These are phyloP conservation scores for Rhingia rostrata DNA, from an alignment of 2,888 invertebrate genomes.

Conservation along the genomic window DNA sequence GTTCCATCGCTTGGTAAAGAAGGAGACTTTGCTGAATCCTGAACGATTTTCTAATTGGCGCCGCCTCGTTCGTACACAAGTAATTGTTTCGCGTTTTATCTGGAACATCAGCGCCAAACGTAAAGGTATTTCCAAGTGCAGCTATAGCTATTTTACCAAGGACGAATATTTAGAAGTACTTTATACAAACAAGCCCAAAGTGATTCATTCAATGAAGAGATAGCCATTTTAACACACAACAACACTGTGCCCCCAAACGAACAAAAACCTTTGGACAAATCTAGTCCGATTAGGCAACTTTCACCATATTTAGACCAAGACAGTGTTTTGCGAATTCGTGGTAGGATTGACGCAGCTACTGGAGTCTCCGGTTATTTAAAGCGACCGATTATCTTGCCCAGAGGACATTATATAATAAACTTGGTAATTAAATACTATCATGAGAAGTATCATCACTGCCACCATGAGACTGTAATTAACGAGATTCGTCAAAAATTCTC, in stretches of 20 bases:
- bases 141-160: not conserved
- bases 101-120: no score
- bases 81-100: no score
- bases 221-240: not conserved
- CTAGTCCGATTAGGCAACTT: not conserved
- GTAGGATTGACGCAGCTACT: constrained; percentile 28
- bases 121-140: not conserved
- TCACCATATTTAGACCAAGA: not conserved
- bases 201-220: not conserved
- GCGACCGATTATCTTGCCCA: constrained; percentile 55
- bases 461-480: constrained; percentile 53
- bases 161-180: not conserved
- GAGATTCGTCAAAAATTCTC: constrained; percentile 54
- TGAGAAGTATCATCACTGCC: constrained; percentile 41
- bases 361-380: constrained; percentile 13
- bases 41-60: no score
- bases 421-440: constrained; percentile 54
- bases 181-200: constrained; percentile 1
- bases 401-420: constrained; percentile 45
- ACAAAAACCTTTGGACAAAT: not conserved
- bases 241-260: not conserved
- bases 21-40: no score
- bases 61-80: no score
- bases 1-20: not conserved
- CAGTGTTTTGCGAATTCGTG: not conserved